Evolutionary conservation across 1,140 invertebrate genomes (phyloP).

Genomic region (Batillaria attramentaria): DNA sequence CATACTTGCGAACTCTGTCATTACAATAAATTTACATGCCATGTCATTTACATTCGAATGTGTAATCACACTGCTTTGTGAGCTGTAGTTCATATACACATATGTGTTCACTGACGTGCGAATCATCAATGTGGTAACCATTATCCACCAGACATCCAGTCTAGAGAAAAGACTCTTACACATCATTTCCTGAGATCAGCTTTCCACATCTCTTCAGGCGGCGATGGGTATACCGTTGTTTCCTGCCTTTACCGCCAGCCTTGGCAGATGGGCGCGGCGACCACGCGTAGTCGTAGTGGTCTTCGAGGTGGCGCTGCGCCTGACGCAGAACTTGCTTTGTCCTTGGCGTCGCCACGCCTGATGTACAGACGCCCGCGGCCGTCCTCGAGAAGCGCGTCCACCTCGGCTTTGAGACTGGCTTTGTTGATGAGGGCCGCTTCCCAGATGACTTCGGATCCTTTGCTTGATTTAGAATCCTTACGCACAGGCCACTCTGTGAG

Average conservation of each 20-base stretch:
- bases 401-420: not conserved
- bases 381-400: not conserved
- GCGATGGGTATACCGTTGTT: not conserved
- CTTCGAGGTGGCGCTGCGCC: constrained; percentile 1
- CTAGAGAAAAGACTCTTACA: too few relatives aligned
- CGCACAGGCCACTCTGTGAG: not conserved
- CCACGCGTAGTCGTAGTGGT: constrained; percentile 27
- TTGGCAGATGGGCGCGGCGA: not conserved
- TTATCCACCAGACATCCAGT: too few relatives aligned
- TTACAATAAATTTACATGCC: too few relatives aligned
- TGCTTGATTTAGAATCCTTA: too few relatives aligned
- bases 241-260: too few relatives aligned
- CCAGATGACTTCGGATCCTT: not conserved
- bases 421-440: constrained; percentile 22
- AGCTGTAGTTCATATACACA: too few relatives aligned
- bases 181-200: constrained; percentile 24
- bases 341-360: constrained; percentile 13
- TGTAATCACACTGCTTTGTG: too few relatives aligned
- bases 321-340: not conserved
- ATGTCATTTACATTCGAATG: too few relatives aligned
- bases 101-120: too few relatives aligned
- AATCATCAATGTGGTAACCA: too few relatives aligned
- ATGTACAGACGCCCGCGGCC: constrained; percentile 18
- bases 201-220: constrained; percentile 15
- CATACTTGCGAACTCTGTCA: too few relatives aligned